These are phyloP conservation scores for Eupleurogrammus muticus DNA, from an alignment of 2,797 vertebrate species.

Conservation along the genomic window DNA sequence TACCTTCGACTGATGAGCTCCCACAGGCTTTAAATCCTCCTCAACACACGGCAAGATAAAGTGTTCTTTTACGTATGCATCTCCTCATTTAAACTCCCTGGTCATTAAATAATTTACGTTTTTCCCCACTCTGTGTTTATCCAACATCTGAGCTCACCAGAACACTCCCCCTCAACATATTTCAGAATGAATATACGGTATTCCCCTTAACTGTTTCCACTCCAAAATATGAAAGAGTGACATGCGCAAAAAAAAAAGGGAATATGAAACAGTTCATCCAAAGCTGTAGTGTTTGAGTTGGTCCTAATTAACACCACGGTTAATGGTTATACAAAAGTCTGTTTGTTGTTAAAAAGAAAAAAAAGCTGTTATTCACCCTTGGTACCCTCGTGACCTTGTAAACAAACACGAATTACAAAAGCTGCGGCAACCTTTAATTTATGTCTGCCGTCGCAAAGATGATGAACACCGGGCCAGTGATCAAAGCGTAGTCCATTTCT, in stretches of 20 bases:
- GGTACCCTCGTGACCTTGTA: constrained; percentile 57
- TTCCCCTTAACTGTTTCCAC: constrained; percentile 18
- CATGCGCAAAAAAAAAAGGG: constrained; percentile 15
- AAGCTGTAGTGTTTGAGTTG: constrained; percentile 58
- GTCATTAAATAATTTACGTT: constrained; percentile 33
- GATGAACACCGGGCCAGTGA: constrained; percentile 12
- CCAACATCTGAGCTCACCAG: constrained; percentile 26
- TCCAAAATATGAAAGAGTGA: constrained; percentile 25
- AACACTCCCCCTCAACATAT: constrained; percentile 14
- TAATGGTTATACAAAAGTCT: constrained; percentile 66
- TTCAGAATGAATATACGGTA: constrained; percentile 24
- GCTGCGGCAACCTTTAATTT: constrained; percentile 48
- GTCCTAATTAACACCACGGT: constrained; percentile 69
- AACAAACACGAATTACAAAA: constrained; percentile 61
- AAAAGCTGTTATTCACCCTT: constrained; percentile 53
- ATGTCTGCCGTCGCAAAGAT: constrained; percentile 15
- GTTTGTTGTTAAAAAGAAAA: constrained; percentile 64
- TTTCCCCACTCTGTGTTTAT: constrained; percentile 31
- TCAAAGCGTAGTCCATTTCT: constrained; percentile 28
- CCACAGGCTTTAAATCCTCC: constrained; percentile 35
- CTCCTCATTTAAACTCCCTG: constrained; percentile 12
- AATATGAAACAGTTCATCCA: constrained; percentile 57
- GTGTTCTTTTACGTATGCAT: constrained; percentile 17
- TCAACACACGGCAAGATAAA: constrained; percentile 20
- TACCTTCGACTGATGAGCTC: constrained; percentile 52